Evolutionary conservation across 1,140 invertebrate genomes (phyloP), one percentile per base, ranked within the genome.

Genomic region (Paralvinella palmiformis): DNA sequence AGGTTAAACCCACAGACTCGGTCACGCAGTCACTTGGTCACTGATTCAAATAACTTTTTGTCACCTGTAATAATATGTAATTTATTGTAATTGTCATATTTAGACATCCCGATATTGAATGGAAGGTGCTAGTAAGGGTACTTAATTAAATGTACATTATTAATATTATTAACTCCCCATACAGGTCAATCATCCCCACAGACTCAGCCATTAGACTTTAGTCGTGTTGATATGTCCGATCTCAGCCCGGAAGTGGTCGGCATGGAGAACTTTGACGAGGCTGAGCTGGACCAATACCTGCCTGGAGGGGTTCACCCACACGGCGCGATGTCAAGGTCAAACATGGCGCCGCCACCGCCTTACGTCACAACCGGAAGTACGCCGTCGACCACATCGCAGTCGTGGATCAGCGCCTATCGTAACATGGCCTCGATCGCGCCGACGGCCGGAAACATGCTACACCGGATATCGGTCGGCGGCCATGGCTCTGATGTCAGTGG

Each of bases 241-340:
- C 55, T 57, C 55, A 57, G 33, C 55, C 55, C 55, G 27, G 55
- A 36, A 27, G 35, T 57, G 29, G 33, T 57, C 22, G 33, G 27
- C n/a, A 33, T 57, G 55, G 55, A 57, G 29, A 57, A 57, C 55
- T 57, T 57, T 32, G 55, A 57, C 27, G 55, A 57, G 27, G 55
- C 22, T 20, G 55, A 57, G 33, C 33, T 57, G 24, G 55, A 57
- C 55, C 55, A 57, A 57, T 57, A 57, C 55, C 55, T 57, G 29
- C 55, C 55, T 20, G 20, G 20, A 32, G 35, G 35, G 27, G 29
- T 22, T 20, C 48, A 52, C 48, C 24, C 31, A 29, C 48, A 52
- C 17, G 48, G 48, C n/a, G 48, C 4, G 48, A 52, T 52, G 48
- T 22, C 48, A 10, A 27, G 55, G 27, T 27, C 22, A 20, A 32